Conservation (phyloP, 2,888 invertebrate species). For the Cremastinae sp. region DNA sequence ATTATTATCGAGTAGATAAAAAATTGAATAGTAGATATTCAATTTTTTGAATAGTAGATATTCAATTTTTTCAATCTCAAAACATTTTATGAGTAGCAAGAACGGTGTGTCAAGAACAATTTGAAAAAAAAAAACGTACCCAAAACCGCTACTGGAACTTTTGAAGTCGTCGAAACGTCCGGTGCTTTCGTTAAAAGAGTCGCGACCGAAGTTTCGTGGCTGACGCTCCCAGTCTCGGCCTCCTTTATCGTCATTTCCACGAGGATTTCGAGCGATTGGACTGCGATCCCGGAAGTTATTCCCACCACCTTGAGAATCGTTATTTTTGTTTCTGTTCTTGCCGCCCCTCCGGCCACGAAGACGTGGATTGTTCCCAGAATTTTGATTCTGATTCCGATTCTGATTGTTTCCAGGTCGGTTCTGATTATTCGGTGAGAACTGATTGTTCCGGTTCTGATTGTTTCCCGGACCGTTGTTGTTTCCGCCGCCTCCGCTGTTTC, state of each 20-base stretch:
- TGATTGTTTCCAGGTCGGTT: slow-evolving; percentile 65
- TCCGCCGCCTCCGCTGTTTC: slow-evolving; percentile 25
- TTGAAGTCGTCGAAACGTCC: slow-evolving; percentile 75
- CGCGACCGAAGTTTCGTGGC: slow-evolving; percentile 68
- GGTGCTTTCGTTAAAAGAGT: slow-evolving; percentile 72
- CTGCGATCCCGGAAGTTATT: slow-evolving; percentile 77
- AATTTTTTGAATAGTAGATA: too few relatives aligned
- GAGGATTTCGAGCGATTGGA: slow-evolving; percentile 71
- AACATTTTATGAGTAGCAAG: too few relatives aligned
- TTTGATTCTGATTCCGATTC: slow-evolving; percentile 68
- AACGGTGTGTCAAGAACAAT: too few relatives aligned
- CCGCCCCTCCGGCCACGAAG: slow-evolving; percentile 72
- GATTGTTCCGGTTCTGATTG: slow-evolving; percentile 60
- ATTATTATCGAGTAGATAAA: too few relatives aligned
- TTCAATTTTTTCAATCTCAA: too few relatives aligned
- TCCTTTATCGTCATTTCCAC: slow-evolving; percentile 66
- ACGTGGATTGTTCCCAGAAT: slow-evolving; percentile 53
- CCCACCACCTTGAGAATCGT: slow-evolving; percentile 62
- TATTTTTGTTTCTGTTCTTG: slow-evolving; percentile 74
- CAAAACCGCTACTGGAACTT: slow-evolving; percentile 70
- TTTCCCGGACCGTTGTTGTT: slow-evolving; percentile 47
- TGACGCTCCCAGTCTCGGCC: slow-evolving; percentile 72
- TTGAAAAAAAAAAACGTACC: too few relatives aligned
- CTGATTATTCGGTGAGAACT: slow-evolving; percentile 63
- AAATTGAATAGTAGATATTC: too few relatives aligned